Percentiles rank a stretch among this genome's conserved stretches.
Conservation (phyloP, 2,888 invertebrate genomes). For the Metellina segmentata region DNA sequence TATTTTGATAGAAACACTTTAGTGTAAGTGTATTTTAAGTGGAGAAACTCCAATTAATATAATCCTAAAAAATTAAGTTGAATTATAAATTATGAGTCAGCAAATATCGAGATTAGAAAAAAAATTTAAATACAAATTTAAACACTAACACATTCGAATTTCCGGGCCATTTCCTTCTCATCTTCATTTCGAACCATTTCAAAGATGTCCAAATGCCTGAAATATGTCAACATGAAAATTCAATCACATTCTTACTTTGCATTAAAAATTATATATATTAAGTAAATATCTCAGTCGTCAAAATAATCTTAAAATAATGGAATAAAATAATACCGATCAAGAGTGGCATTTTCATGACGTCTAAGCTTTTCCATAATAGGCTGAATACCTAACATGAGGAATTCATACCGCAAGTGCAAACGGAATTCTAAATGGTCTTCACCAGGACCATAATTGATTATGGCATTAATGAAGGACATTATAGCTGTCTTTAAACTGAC, state of each 20-base stretch:
- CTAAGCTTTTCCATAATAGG: constrained; percentile 96
- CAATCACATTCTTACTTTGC: background rate
- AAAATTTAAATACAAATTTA: too few species aligned
- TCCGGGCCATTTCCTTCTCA: constrained; percentile 94
- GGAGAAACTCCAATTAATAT: too few species aligned
- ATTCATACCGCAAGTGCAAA: constrained; percentile 95
- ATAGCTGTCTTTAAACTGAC: constrained; percentile 96
- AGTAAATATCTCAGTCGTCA: background rate
- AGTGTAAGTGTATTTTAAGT: too few species aligned
- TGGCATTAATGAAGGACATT: constrained; percentile 98
- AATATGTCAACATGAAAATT: constrained; percentile 11
- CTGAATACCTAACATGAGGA: constrained; percentile 97
- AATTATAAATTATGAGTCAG: too few species aligned
- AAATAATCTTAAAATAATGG: background rate
- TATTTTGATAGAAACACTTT: too few species aligned
- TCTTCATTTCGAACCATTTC: constrained; percentile 99
- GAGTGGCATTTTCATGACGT: constrained; percentile 94
- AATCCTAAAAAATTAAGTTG: too few species aligned
- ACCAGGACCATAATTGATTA: constrained; percentile 96
- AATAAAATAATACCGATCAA: constrained; percentile 85
- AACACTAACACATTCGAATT: constrained; percentile 87
- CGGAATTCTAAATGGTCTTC: constrained; percentile 94
- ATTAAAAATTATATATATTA: constrained; percentile 4
- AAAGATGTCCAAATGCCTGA: constrained; percentile 97
- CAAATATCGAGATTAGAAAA: too few species aligned